Conservation (phyloP, 1,140 invertebrate genomes). For the Zaprionus taronus region DNA sequence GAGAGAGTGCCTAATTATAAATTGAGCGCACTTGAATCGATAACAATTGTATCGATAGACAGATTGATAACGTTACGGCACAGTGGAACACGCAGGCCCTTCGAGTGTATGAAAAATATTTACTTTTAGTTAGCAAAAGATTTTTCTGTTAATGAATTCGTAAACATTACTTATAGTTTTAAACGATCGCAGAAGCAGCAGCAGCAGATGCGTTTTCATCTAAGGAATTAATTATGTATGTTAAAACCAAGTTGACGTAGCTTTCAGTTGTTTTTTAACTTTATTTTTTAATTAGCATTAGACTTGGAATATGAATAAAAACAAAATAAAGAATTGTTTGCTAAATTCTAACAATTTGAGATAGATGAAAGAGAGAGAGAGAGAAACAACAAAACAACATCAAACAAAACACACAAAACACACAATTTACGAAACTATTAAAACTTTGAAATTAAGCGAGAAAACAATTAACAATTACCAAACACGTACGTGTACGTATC, state of each 20-base stretch:
- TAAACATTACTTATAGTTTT: conserved; percentile 23
- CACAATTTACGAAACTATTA: conserved; percentile 32
- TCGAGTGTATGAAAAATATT: conserved; percentile 49
- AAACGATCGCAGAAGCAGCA: conserved; percentile 28
- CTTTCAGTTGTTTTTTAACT: conserved; percentile 77
- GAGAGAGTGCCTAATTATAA: conserved; percentile 63
- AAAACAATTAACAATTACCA: conserved; percentile 20
- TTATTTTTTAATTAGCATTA: conserved; percentile 68
- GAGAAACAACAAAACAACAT: conserved; percentile 33
- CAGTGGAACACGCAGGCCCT: conserved; percentile 43
- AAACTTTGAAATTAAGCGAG: conserved; percentile 56
- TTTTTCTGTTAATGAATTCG: conserved; percentile 45
- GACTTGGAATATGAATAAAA: conserved; percentile 30
- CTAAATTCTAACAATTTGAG: conserved; percentile 33
- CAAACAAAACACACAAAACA: neutral
- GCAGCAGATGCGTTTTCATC: conserved; percentile 34
- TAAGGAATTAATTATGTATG: conserved; percentile 28
- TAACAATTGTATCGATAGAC: conserved; percentile 50
- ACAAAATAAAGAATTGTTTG: conserved; percentile 41
- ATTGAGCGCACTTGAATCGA: conserved; percentile 47
- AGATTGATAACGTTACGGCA: conserved; percentile 17
- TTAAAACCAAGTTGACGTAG: conserved; percentile 43
- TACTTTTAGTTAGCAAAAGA: conserved; percentile 74
- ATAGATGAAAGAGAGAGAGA: neutral
- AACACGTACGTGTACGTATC: conserved; percentile 7